Evolutionary conservation across 2,888 invertebrate species (phyloP), one percentile per base, ranked within the genome.

Genomic region (Geophilus truncorum): DNA sequence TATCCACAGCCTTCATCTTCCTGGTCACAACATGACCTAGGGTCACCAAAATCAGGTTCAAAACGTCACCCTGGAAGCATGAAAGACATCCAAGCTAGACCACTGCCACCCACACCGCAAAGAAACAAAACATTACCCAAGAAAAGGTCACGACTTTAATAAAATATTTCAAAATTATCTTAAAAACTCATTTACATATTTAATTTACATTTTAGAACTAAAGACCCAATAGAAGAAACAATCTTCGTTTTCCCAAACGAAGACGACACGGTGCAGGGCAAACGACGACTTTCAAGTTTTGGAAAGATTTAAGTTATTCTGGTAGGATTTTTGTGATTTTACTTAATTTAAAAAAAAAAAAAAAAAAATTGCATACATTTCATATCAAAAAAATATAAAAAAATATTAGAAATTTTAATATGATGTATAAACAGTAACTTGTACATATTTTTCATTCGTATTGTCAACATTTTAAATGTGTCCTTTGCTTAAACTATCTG

Each of bases 1-100:
- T 62, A 62, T 62, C 62, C 62, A 23, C 62, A 23, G 25, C 25
- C 62, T 2, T 62, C 62, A 25, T 25, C 62, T 25, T 62, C 62
- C 25, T 62, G 62, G 62, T 62, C 62, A 10, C 62, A 62, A 12
- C 62, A 62, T 25, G 62, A 62, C 6, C 62, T 62, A 1, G 62
- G 62, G 2, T 62, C 62, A 23, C 62, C 62, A 12, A 62, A 62
- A 62, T 62, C 62, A 2, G 62, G 62, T 15, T 62, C 62, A 25
- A 62, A 62, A 62, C 62, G 62, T 77, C 77, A 30, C 18, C 77
- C 32, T 15, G 77, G 32, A 77, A 36, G 36, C 18, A 77, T 78
- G 32, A 78, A 78, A 40, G 78, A 78, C n/a, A 78, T 78, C 10
- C 78, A 78, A 40, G 32, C 78, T n/a, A 36, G 78, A 40, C 78